A percentile compares a stretch with the other conserved stretches of the same genome.
phyloP scores from a whole-genome alignment of 2,797 vertebrate genomes.

The Halcyon badia region DNA sequence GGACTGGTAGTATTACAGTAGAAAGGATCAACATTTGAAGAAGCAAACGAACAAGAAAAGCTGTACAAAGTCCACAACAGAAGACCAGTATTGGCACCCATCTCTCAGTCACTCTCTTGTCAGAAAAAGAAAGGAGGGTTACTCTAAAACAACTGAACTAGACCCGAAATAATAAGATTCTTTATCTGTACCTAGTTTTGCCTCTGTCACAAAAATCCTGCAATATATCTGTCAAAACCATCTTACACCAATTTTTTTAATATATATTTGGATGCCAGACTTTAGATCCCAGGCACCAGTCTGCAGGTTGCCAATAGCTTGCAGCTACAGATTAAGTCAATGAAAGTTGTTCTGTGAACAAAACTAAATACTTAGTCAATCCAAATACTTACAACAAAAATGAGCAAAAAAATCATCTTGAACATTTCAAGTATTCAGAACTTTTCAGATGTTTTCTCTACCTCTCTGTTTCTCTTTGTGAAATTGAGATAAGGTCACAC shows the following conservation, averaged over 20 bases:
- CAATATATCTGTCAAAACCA: neutral
- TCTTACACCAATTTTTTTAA: neutral
- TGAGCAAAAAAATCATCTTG: neutral
- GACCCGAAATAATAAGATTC: neutral
- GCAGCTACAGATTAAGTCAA: neutral
- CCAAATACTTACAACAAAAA: neutral
- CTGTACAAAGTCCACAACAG: neutral
- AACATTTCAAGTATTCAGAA: neutral
- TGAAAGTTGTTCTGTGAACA: neutral
- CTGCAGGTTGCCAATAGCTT: neutral
- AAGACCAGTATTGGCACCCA: neutral
- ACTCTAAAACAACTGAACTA: neutral
- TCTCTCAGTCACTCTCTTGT: neutral
- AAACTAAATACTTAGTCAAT: neutral
- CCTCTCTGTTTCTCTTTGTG: neutral
- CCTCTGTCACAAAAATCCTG: neutral
- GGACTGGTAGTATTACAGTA: neutral
- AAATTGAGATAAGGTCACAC: neutral
- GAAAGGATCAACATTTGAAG: neutral
- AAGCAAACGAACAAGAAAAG: fast-evolving
- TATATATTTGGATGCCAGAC: neutral
- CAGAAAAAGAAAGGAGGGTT: neutral
- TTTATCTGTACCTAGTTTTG: neutral
- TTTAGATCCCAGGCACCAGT: neutral
- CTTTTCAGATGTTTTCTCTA: neutral